Evolutionary conservation across 2,113 vertebrate species (phyloP), one percentile per base, ranked within the genome.

Genomic region (Sinocyclocheilus maitianheensis): DNA sequence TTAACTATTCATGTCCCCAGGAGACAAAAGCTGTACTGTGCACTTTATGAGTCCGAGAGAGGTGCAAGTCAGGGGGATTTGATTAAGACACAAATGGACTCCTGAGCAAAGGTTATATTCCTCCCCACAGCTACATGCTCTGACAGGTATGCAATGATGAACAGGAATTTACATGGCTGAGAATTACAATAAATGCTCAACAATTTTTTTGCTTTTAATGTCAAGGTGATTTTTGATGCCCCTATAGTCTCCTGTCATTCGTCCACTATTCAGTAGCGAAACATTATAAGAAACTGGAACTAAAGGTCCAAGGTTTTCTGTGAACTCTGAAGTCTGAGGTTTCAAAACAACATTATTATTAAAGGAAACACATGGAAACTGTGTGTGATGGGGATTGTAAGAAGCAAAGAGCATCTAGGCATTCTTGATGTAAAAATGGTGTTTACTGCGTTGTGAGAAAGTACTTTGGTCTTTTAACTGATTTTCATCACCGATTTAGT

Each of bases 61-160:
- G 30, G 37, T 37, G 24, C 24, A 72, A 43, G 83, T 76, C 83
- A 76, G 22, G 18, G 13, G 24, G 65, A 46, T 86, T 80, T 81
- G 84, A 86, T 72, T 26, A 7, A 37, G 51, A 86, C 65, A 62
- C 11, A 16, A 86, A 34, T 72, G 37, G 84, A 81, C 77, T 86
- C 24, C 48, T 80, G 12, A 55, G 76, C 51, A 79, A 86, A 86
- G 84, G 84, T 81, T 86, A 81, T 30, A 14, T 77, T 37, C 22
- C 46, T 86, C 30, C 51, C n/a, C n/a, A 74, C 18, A 46, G 77
- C 84, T 72, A 62, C 24, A 78, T 12, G 51, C 62, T 74, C 34
- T 72, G 84, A 81, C 65, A 86, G 63, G 77, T 72, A 11, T 86
- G 51, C 51, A 43, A 22, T 72, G 76, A 60, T 2, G 9, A 74